Conservation (phyloP, 2,113 vertebrate species). For the Smithornis capensis region DNA sequence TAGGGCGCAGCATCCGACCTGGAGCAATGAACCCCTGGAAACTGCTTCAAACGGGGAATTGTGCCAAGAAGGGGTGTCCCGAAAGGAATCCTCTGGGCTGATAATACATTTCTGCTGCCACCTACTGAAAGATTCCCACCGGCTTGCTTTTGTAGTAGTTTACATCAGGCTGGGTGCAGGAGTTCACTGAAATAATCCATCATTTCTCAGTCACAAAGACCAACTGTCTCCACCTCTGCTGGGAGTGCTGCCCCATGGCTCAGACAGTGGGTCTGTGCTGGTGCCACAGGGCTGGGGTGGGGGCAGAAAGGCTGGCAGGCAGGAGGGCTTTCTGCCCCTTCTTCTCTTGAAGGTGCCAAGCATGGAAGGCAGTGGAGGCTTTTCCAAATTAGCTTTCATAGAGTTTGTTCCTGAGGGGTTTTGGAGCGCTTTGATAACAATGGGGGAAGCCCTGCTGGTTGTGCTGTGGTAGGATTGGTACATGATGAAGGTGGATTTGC, state of each 20-base stretch:
- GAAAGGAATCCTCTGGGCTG: background rate
- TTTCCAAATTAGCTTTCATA: background rate
- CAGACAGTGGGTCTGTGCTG: background rate
- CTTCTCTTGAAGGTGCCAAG: background rate
- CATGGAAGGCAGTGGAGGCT: background rate
- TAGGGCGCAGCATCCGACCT: background rate
- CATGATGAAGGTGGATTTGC: background rate
- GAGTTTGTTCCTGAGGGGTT: background rate
- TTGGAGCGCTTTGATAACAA: accelerated
- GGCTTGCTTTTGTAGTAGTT: background rate
- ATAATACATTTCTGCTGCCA: slow-evolving; percentile 45
- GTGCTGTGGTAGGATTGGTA: background rate
- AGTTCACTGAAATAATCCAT: background rate
- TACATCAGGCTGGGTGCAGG: background rate
- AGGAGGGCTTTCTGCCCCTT: background rate
- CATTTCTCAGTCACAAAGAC: background rate
- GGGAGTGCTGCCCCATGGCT: background rate
- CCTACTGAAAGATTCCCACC: background rate
- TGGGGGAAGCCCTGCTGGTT: background rate
- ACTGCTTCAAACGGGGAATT: background rate
- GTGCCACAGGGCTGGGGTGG: background rate
- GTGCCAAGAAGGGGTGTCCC: background rate
- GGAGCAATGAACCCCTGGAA: background rate
- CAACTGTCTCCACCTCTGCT: background rate
- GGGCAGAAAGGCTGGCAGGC: background rate